Evolutionary conservation across 1,140 invertebrate genomes (phyloP).

Genomic region (Brachionus rotundiformis): DNA sequence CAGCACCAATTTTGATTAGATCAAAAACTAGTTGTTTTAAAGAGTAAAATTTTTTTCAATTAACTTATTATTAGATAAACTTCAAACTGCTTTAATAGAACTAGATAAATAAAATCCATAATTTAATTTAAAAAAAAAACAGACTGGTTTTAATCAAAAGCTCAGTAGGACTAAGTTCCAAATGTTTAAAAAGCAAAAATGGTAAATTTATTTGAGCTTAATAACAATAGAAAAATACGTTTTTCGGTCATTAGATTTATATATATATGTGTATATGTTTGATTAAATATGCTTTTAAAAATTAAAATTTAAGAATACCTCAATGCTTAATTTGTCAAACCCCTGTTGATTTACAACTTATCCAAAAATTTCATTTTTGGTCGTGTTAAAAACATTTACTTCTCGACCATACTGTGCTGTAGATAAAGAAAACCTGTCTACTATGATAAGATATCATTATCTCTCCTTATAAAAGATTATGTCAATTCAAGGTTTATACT

Average conservation of each 20-base stretch:
- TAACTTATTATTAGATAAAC: background rate
- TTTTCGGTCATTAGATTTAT: background rate
- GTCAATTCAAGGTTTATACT: too few relatives aligned
- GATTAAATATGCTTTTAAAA: too few relatives aligned
- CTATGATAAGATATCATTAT: too few relatives aligned
- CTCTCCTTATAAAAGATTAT: too few relatives aligned
- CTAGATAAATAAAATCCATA: background rate
- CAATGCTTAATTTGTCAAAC: background rate
- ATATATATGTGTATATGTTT: too few relatives aligned
- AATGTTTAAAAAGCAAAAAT: background rate
- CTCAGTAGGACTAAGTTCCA: background rate
- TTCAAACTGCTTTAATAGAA: background rate
- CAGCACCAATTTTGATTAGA: background rate
- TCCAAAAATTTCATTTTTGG: too few relatives aligned
- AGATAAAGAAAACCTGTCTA: too few relatives aligned
- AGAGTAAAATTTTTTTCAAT: constrained; percentile 7
- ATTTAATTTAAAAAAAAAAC: background rate
- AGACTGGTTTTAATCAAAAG: background rate
- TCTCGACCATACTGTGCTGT: too few relatives aligned
- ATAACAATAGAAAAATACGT: background rate
- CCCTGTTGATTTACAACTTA: too few relatives aligned
- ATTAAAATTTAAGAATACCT: too few relatives aligned
- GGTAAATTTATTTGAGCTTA: background rate
- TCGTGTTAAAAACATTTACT: too few relatives aligned
- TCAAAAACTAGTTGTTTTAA: background rate